Base-by-base conservation (phyloP, 2,113 vertebrate genomes). In the Sakesphorus luctuosus region DNA sequence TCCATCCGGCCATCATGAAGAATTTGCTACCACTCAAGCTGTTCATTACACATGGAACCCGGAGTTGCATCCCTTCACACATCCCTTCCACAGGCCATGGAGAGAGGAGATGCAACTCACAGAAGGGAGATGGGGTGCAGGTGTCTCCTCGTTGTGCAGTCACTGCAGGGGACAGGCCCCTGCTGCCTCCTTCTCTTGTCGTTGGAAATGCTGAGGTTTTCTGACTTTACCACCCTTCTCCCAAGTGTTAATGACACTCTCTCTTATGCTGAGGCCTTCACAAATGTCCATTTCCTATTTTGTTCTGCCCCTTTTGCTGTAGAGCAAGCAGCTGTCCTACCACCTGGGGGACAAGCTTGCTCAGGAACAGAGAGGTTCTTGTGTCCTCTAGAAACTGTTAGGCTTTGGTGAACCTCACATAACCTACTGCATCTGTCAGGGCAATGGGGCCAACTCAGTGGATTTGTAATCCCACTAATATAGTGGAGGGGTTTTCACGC, bases 281-380 rank as follows among this genome's bases (percentile, higher is more conserved):
- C 29, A 65, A 66, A 24, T 13, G 23, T 12, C 7, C 38, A 31
- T 28, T 50, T 50, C 74, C 40, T 55, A 26, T 16, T 43, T 36
- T 82, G 61, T 28, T 56, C 55, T 47, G 17, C 50, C 55, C 24
- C 9, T 66, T 85, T n/a, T 47, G 66, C 61, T 78, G 65, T 33
- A 74, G 55, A 69, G 31, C 24, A 44, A 68, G 38, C 38, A 76
- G 73, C 43, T 0, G 0, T 61, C 38, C 7, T 4, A 40, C 18
- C 0, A 0, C 52, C 9, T 24, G 38, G 17, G 29, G 35, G 33
- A 56, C 56, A 58, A 33, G 56, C 43, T 86, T 0, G 0, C 43
- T 63, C 5, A 7, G 68, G 38, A 62, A 23, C 1, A 6, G 59
- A 44, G 73, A 46, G 31, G 47, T 7, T 58, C 50, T 66, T 1